These are phyloP conservation scores for Microchrysa polita DNA, from an alignment of 2,888 invertebrate genomes.

Conservation along the genomic window DNA sequence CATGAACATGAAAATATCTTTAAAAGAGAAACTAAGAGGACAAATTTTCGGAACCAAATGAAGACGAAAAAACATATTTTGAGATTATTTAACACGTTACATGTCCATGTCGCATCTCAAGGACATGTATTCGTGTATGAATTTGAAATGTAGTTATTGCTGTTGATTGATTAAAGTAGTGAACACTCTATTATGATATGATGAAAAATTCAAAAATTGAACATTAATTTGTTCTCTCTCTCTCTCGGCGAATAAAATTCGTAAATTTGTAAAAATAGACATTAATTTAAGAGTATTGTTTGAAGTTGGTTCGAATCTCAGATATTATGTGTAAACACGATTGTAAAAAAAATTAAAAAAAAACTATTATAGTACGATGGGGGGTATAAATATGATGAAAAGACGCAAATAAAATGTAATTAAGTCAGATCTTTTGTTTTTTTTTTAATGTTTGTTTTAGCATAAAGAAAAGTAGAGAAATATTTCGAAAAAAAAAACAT, in stretches of 20 bases:
- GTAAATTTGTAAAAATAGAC: conserved; percentile 13
- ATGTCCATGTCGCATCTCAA: background rate
- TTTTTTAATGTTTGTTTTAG: too few species aligned
- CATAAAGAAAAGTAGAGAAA: too few species aligned
- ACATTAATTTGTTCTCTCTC: too few species aligned
- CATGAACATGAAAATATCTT: background rate
- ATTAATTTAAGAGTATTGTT: conserved; percentile 29
- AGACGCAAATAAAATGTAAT: conserved; percentile 15
- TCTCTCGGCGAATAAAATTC: too few species aligned
- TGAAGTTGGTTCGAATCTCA: conserved; percentile 17
- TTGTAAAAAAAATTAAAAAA: conserved; percentile 31
- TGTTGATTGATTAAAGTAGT: conserved; percentile 6
- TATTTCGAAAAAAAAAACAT: too few species aligned
- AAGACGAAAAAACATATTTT: background rate
- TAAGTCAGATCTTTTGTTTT: background rate
- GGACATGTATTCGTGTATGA: background rate
- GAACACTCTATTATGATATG: background rate
- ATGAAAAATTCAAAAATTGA: background rate
- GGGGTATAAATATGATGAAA: background rate
- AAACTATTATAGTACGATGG: background rate
- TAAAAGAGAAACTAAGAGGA: background rate
- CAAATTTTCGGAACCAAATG: background rate
- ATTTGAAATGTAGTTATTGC: conserved; percentile 20
- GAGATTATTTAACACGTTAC: background rate
- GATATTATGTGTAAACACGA: conserved; percentile 27